Evolutionary conservation across 2,113 vertebrate species (phyloP), one percentile per base, ranked within the genome.

Genomic region (Brienomyrus longianalis): DNA sequence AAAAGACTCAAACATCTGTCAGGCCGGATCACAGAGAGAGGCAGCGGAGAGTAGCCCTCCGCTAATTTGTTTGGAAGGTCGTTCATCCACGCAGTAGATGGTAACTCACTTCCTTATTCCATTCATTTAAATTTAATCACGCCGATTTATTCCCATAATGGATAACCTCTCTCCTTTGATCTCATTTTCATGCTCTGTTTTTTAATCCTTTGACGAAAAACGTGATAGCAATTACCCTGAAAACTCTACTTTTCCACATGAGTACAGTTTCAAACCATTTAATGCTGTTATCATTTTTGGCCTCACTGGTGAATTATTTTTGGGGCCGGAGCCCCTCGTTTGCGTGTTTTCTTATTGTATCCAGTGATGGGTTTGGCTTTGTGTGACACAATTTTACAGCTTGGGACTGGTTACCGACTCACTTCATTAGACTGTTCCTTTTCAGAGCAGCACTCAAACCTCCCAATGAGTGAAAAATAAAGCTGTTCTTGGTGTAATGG

Each of bases 1-100:
- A 45, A 66, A 66, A 90, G 90, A 92, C 90, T 51, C 74, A 91
- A 91, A 91, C 90, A 50, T 92, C 93, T 93, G 89, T 92, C 91
- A 93, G 90, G 35, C 70, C 85, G 90, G 91, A 94, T 93, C 92
- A 91, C 90, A 74, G 6, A 51, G 89, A 91, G 89, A 91, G 86
- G 23, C 45, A 89, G 87, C 39, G 90, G 90, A 91, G n/a, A 89
- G 66, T 31, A 91, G 90, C 4, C 66, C 86, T 80, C 56, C 52
- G 86, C 47, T 92, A 91, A 88, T 87, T 85, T 93, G 51, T 94
- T 93, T 90, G 86, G 62, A 88, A 87, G 52, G 62, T 59, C 89
- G 87, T 91, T 87, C 85, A 54, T 87, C 31, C 50, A 87, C 51
- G 7, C 31, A 87, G n/a, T 87, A 56, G 85, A 87, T 1, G n/a